These are phyloP conservation scores for Xiphorhynchus elegans DNA, from an alignment of 2,113 vertebrate genomes.

Conservation along the genomic window DNA sequence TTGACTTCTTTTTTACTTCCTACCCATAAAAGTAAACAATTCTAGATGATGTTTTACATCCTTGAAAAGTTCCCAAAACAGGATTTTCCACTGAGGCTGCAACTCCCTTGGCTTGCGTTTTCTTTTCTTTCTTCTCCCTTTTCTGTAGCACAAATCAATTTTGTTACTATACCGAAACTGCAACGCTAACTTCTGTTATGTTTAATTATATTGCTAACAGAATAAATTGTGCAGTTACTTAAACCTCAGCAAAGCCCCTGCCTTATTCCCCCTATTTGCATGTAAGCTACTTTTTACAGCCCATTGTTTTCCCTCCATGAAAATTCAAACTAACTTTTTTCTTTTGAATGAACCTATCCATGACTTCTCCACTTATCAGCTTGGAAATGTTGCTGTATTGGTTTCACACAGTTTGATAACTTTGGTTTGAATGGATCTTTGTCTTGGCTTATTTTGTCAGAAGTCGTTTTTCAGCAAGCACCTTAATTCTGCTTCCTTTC, in stretches of 20 bases:
- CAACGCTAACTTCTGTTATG: not conserved
- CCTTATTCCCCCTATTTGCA: not conserved
- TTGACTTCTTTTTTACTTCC: conserved; percentile 21
- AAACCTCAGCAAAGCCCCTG: not conserved
- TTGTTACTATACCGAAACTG: not conserved
- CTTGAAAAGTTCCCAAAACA: conserved; percentile 14
- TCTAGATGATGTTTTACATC: not conserved
- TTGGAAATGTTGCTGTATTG: not conserved
- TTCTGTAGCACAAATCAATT: not conserved
- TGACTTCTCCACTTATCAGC: not conserved
- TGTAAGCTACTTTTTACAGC: not conserved
- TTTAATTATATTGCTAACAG: not conserved
- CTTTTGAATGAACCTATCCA: not conserved
- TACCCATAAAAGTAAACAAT: conserved; percentile 26
- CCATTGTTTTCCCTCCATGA: not conserved
- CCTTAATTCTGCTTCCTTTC: not conserved
- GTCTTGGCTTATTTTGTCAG: not conserved
- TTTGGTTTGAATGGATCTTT: not conserved
- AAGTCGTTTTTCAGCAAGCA: not conserved
- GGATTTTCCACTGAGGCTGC: conserved; percentile 22
- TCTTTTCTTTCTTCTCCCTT: not conserved
- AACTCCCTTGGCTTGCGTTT: not conserved
- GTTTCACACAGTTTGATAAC: not conserved
- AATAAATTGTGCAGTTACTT: not conserved
- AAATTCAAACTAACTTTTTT: not conserved